phyloP scores from a whole-genome alignment of 2,113 vertebrate genomes.

The Puntigrus tetrazona region DNA sequence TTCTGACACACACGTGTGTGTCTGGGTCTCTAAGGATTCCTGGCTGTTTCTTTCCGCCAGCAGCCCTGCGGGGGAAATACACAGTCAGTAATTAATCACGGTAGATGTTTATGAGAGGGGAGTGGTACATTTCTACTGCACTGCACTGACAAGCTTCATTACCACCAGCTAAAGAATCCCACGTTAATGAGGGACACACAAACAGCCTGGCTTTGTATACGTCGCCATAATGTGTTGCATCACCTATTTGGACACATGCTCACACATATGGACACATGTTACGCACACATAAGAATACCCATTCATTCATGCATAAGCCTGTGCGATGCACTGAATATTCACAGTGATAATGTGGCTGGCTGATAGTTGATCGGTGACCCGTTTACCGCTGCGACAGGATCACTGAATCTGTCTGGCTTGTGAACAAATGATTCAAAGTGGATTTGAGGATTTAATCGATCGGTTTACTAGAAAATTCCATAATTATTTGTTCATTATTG shows the following conservation, averaged over 20 bases:
- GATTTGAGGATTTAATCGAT: background rate
- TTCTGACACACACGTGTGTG: background rate
- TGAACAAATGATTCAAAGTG: background rate
- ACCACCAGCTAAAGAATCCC: conserved; percentile 54
- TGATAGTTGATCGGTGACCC: background rate
- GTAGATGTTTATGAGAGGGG: conserved; percentile 62
- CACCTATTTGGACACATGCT: background rate
- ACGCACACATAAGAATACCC: background rate
- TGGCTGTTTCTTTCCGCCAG: conserved; percentile 26
- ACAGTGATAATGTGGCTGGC: background rate
- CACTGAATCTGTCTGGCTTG: background rate
- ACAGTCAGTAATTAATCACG: conserved; percentile 70
- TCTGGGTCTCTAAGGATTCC: conserved; percentile 59
- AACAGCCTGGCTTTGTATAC: conserved; percentile 17
- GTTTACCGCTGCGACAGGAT: background rate
- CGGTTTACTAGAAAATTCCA: background rate
- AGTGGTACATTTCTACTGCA: conserved; percentile 63
- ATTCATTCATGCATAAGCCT: background rate
- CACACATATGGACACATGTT: background rate
- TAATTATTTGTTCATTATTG: background rate
- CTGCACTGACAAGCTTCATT: conserved; percentile 70
- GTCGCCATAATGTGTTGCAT: background rate
- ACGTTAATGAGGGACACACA: conserved; percentile 13
- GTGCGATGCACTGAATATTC: background rate
- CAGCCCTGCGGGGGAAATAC: background rate